Base-by-base conservation (phyloP, 2,797 vertebrate species). In the Oophaga sylvatica region DNA sequence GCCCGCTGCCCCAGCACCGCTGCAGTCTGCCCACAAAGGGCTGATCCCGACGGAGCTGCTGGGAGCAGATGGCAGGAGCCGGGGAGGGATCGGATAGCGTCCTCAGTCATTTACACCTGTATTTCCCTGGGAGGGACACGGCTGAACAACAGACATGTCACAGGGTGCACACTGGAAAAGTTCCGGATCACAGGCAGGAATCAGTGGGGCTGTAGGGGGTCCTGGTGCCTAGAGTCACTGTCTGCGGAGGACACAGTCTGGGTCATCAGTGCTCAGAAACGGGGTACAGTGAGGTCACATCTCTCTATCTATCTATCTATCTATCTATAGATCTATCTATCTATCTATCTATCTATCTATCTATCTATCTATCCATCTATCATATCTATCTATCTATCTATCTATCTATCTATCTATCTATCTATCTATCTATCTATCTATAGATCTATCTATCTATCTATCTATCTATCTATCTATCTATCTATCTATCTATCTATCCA, bases 1-100 rank as follows among this genome's bases (percentile, higher is more conserved):
- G 26, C 26, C 26, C 26, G 26, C 26, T 26, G 26, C 26, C 26
- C 26, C 26, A 26, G 26, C 35, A 5, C 59, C 26, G 41, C 80
- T 79, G 81, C 81, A 79, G 60, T 5, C 63, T 31, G 5, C 15
- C 80, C 87, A 88, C 87, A 89, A 83, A 86, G 84, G 80, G 53
- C 35, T 41, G 35, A 41, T 3, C 35, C 35, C 35, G 26, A 26
- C 26, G 26, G 26, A 26, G 26, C 26, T 26, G 26, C 26, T 26
- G 26, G 26, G 26, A 26, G 26, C 88, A 89, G 88, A 89, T 89
- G 87, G 87, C 78, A 53, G 17, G 1, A 76, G 31, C 15, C n/a
- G 76, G 20, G 80, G 67, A 62, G 70, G 75, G 85, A 68, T 89
- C 87, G 53, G 16, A 29, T 78, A 60, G 9, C 87, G 60, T 56